A percentile compares a stretch with the other conserved stretches of the same genome.
phyloP scores from a whole-genome alignment of 2,113 vertebrate species.

The Passer montanus region DNA sequence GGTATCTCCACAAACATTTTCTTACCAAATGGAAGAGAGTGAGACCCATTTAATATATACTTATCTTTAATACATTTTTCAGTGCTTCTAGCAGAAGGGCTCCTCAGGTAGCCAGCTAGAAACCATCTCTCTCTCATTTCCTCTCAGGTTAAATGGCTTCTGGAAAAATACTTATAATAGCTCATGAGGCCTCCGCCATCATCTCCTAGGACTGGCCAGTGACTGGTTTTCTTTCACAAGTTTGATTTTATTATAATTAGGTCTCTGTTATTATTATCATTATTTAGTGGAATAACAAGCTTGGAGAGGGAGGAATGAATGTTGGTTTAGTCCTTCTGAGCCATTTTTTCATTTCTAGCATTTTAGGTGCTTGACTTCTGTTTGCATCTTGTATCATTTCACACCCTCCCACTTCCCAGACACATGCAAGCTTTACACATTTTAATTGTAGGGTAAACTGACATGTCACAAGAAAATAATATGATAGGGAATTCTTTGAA shows the following conservation, averaged over 20 bases:
- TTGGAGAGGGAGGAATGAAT: not conserved
- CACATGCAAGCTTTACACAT: not conserved
- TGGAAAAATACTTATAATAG: not conserved
- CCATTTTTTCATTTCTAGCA: not conserved
- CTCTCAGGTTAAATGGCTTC: not conserved
- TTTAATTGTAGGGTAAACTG: not conserved
- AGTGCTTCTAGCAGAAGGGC: not conserved
- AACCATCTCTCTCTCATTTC: not conserved
- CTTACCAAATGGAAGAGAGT: not conserved
- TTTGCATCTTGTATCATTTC: not conserved
- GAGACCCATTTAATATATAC: not conserved
- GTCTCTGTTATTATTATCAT: not conserved
- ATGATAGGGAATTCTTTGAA: not conserved
- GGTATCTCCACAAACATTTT: not conserved
- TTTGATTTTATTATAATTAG: not conserved
- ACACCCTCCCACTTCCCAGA: not conserved
- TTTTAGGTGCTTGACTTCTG: not conserved
- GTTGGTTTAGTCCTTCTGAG: not conserved
- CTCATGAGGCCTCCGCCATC: not conserved
- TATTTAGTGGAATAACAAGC: not conserved
- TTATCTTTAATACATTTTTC: not conserved
- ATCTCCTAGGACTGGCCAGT: not conserved
- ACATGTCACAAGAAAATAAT: not conserved
- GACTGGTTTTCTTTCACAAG: not conserved
- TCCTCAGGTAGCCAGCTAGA: not conserved